Percentiles rank a stretch among this genome's conserved stretches.
Evolutionary conservation across 2,888 invertebrate genomes (phyloP).

Genomic region (Agrotis puta): DNA sequence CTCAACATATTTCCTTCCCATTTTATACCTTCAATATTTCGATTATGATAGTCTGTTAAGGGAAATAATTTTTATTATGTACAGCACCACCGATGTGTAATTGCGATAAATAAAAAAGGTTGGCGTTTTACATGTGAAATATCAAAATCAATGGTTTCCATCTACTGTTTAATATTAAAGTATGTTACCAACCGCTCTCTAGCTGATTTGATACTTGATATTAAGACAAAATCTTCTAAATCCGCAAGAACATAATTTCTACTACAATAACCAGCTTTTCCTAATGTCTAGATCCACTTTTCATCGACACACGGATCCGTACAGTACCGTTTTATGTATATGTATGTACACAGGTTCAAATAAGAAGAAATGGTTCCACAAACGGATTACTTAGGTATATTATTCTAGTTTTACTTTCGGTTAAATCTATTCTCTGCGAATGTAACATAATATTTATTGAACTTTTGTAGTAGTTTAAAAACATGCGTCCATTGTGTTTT

Average conservation of each 20-base stretch:
- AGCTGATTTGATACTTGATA: background rate
- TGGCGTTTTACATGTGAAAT: background rate
- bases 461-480: conserved; percentile 11
- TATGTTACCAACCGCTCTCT: background rate
- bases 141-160: background rate
- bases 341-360: background rate
- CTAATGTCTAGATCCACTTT: conserved; percentile 9
- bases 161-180: background rate
- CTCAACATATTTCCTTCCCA: conserved; percentile 6
- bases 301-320: conserved; percentile 2
- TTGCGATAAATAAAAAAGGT: background rate
- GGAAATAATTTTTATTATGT: background rate
- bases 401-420: background rate
- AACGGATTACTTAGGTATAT: background rate
- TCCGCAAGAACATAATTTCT: conserved; percentile 5
- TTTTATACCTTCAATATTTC: conserved; percentile 10
- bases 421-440: background rate
- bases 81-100: background rate
- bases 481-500: conserved; percentile 22
- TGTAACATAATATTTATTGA: conserved; percentile 18
- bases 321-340: conserved; percentile 12
- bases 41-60: conserved; percentile 1
- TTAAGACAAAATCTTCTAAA: background rate
- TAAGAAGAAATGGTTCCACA: background rate
- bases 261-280: background rate